Evolutionary conservation across 2,113 vertebrate species (phyloP), one percentile per base, ranked within the genome.

Genomic region (Aspidoscelis tigris): DNA sequence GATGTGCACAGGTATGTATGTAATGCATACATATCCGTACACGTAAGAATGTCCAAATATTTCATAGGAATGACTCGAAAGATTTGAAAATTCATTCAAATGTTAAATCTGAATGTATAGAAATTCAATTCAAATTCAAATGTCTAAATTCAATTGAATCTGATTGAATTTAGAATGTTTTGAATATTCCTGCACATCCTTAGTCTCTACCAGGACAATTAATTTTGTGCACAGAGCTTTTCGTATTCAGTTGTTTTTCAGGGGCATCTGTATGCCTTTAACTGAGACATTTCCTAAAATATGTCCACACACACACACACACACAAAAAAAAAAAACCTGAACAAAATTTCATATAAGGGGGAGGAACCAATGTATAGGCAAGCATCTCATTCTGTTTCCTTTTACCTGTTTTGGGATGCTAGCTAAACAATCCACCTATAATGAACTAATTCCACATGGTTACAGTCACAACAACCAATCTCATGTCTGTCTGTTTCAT

Each of bases 341-440:
- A 84, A 82, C 7, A 85, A 91, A 89, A 84, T 75, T 75, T 75
- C 55, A 78, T 76, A 79, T 55, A 80, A 43, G 88, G 80, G 50
- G 77, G 86, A 90, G 87, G 55, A 69, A 65, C 12, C 41, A 81
- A 7, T 93, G 86, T 90, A 92, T 87, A 90, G 82, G 91, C 91
- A 77, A 84, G 0, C 9, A 78, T 84, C 61, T 84, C 79, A 47
- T 86, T 86, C 76, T 43, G 6, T n/a, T 86, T 71, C 55, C 33
- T 90, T 61, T 39, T 64, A 73, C 88, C n/a, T 12, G 84, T 66
- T 86, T 82, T 24, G 41, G 39, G 41, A 26, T 11, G 21, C 14
- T 55, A 68, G 7, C 33, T 53, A 69, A 83, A 69, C 65, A 41
- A 41, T 80, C 90, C 81, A 33, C 80, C 70, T 72, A 47, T 50